phyloP scores from a whole-genome alignment of 1,140 invertebrate genomes.

The Aphidius gifuensis region DNA sequence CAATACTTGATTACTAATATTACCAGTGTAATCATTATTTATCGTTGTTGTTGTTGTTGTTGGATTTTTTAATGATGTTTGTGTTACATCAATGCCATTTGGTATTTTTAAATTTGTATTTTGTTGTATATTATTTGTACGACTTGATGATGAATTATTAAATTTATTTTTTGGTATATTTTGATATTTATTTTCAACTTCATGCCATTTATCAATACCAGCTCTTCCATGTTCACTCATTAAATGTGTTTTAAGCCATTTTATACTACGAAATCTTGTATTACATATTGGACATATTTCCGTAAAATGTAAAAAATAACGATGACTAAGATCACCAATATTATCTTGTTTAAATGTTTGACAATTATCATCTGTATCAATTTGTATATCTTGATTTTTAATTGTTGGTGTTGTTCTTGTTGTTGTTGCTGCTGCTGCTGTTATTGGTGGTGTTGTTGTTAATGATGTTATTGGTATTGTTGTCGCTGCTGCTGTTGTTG shows the following conservation, averaged over 20 bases:
- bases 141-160: slow-evolving; percentile 28
- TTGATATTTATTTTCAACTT: slow-evolving; percentile 59
- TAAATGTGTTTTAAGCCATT: slow-evolving; percentile 87
- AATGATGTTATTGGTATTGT: slow-evolving; percentile 40
- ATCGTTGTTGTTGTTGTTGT: slow-evolving; percentile 31
- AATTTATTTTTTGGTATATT: slow-evolving; percentile 35
- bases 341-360: slow-evolving; percentile 50
- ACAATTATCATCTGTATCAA: no score
- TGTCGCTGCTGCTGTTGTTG: slow-evolving; percentile 37
- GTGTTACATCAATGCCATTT: slow-evolving; percentile 54
- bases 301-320: slow-evolving; percentile 69
- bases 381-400: no score
- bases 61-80: slow-evolving; percentile 31
- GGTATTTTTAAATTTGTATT: slow-evolving; percentile 63
- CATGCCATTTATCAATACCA: slow-evolving; percentile 69
- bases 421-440: slow-evolving; percentile 51
- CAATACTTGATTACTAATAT: slow-evolving; percentile 56
- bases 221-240: slow-evolving; percentile 79
- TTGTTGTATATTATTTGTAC: slow-evolving; percentile 32
- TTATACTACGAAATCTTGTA: slow-evolving; percentile 81
- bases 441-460: slow-evolving; percentile 35
- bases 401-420: no score
- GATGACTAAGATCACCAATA: slow-evolving; percentile 59
- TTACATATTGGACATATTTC: slow-evolving; percentile 85
- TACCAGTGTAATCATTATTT: slow-evolving; percentile 35